phyloP scores from a whole-genome alignment of 2,797 vertebrate species.

The Percopsis omiscomaycus region DNA sequence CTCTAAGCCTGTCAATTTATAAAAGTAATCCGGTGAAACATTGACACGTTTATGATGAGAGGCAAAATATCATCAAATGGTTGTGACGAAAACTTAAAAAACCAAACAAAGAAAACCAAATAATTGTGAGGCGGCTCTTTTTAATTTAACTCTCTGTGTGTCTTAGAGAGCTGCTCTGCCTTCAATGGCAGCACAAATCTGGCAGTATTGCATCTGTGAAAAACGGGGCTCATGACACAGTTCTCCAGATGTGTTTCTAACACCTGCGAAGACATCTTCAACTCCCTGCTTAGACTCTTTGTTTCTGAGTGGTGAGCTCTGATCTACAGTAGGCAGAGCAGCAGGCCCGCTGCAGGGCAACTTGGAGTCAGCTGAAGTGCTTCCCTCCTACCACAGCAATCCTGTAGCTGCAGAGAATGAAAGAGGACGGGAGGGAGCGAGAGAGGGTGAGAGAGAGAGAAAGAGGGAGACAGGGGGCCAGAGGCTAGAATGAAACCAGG shows the following conservation, averaged over 20 bases:
- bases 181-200: constrained; percentile 35
- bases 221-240: constrained; percentile 38
- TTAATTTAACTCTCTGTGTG: too few relatives aligned
- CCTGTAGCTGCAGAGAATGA: constrained; percentile 50
- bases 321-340: constrained; percentile 56
- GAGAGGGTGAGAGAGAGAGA: constrained; percentile 23
- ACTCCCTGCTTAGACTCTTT: constrained; percentile 49
- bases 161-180: background rate
- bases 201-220: constrained; percentile 29
- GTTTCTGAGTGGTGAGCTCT: constrained; percentile 53
- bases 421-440: constrained; percentile 5
- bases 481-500: constrained; percentile 39
- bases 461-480: constrained; percentile 17
- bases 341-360: constrained; percentile 53
- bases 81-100: too few relatives aligned
- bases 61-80: too few relatives aligned
- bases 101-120: too few relatives aligned
- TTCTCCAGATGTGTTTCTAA: constrained; percentile 55
- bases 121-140: too few relatives aligned
- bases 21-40: too few relatives aligned
- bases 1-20: too few relatives aligned
- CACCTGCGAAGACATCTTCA: constrained; percentile 16
- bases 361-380: constrained; percentile 63
- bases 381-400: constrained; percentile 66
- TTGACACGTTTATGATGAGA: too few relatives aligned